A percentile compares a stretch with the other conserved stretches of the same genome.
Evolutionary conservation across 2,797 vertebrate species (phyloP).

Genomic region (Necrosyrtes monachus): DNA sequence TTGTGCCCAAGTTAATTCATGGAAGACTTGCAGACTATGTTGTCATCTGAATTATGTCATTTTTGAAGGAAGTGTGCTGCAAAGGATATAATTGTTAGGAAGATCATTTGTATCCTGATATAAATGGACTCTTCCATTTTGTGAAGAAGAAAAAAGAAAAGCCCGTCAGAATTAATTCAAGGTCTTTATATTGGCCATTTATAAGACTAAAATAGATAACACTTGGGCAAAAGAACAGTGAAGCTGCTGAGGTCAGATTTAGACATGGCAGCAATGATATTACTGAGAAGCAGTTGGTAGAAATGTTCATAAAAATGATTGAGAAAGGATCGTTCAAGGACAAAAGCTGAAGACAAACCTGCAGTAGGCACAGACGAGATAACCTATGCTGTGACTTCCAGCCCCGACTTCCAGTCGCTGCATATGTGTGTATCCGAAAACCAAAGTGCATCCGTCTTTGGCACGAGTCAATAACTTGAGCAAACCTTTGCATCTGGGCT

Average conservation of each 20-base stretch:
- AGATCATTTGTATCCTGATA: not conserved
- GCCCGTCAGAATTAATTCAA: not conserved
- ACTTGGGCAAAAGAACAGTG: not conserved
- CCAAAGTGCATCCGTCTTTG: not conserved
- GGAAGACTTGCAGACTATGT: not conserved
- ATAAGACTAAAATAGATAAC: not conserved
- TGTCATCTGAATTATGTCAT: not conserved
- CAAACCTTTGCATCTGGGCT: not conserved
- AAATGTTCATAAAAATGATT: not conserved
- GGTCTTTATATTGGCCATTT: not conserved
- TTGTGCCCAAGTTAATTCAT: not conserved
- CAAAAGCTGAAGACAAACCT: not conserved
- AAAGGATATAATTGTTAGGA: not conserved
- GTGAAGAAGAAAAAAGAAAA: not conserved
- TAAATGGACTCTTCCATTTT: not conserved
- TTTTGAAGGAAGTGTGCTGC: not conserved
- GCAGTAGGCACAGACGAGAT: not conserved
- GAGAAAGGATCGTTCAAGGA: not conserved
- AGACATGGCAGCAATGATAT: not conserved
- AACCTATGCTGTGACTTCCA: not conserved
- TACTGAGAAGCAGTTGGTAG: not conserved
- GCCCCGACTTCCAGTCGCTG: not conserved
- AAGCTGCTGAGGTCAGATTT: constrained; percentile 3
- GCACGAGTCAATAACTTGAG: not conserved
- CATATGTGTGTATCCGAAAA: not conserved